phyloP scores from a whole-genome alignment of 2,888 invertebrate species.

The Cephus spinipes region DNA sequence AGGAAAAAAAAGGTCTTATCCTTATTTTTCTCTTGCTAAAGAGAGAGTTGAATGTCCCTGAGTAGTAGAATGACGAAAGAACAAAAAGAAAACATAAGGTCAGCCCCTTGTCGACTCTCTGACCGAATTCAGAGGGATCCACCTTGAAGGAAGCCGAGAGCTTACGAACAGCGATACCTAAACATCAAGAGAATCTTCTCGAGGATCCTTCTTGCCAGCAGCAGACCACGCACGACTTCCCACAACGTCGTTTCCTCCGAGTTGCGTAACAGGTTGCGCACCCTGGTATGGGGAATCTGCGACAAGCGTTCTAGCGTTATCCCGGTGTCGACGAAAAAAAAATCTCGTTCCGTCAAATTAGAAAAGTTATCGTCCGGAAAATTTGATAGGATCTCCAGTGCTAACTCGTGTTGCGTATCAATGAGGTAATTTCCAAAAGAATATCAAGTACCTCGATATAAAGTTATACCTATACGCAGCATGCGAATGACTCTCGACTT shows the following conservation, averaged over 20 bases:
- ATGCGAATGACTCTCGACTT: background rate
- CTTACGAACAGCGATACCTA: background rate
- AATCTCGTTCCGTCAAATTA: conserved; percentile 41
- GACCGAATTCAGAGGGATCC: background rate
- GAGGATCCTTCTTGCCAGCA: background rate
- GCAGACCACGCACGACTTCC: conserved; percentile 29
- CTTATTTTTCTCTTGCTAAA: background rate
- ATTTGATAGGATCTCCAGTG: conserved; percentile 6
- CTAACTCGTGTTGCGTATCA: background rate
- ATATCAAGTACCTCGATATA: background rate
- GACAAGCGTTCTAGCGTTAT: conserved; percentile 18
- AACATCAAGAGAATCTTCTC: background rate
- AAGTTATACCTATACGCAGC: background rate
- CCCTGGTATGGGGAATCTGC: background rate
- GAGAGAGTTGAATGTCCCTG: background rate
- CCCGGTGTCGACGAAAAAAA: background rate
- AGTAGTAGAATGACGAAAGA: background rate
- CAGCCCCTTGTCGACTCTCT: background rate
- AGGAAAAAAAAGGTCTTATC: background rate
- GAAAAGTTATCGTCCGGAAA: conserved; percentile 40
- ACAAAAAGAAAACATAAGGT: background rate
- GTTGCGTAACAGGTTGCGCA: conserved; percentile 38
- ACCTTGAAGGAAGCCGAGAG: background rate
- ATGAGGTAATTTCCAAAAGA: background rate
- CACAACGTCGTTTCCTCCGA: conserved; percentile 22